Evolutionary conservation across 2,113 vertebrate species (phyloP).

Genomic region (Murina feae): DNA sequence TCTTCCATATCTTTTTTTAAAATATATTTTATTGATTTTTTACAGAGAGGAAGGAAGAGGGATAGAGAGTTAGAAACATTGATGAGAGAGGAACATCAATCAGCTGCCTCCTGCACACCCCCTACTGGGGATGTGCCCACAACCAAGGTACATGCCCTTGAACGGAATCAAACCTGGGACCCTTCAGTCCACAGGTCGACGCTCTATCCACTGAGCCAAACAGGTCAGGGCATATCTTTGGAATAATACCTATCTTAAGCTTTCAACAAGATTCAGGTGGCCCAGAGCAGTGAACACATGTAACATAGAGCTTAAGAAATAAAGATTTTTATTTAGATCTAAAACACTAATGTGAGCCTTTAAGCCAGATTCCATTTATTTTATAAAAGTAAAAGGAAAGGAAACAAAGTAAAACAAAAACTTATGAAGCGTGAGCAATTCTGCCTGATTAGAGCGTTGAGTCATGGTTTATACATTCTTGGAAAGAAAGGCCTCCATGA

Average conservation of each 20-base stretch:
- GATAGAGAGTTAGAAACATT: no score
- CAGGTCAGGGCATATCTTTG: not conserved
- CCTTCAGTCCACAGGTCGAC: no score
- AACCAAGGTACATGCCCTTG: no score
- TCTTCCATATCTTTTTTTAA: not conserved
- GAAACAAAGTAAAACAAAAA: not conserved
- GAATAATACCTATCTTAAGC: not conserved
- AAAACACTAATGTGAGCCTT: not conserved
- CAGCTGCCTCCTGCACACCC: no score
- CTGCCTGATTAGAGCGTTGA: not conserved
- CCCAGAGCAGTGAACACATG: not conserved
- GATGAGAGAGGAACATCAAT: no score
- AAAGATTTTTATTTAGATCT: not conserved
- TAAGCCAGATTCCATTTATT: not conserved
- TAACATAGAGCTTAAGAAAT: not conserved
- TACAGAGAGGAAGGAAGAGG: no score
- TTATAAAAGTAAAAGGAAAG: not conserved
- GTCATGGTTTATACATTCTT: not conserved
- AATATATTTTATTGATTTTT: no score
- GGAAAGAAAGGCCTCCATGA: not conserved
- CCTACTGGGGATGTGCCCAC: no score
- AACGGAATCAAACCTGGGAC: no score
- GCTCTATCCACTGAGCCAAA: no score
- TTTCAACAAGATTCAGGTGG: not conserved
- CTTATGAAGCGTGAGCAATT: not conserved